A percentile compares a stretch with the other conserved stretches of the same genome.
Evolutionary conservation across 2,888 invertebrate genomes (phyloP).

Genomic region (Apamea sordens): DNA sequence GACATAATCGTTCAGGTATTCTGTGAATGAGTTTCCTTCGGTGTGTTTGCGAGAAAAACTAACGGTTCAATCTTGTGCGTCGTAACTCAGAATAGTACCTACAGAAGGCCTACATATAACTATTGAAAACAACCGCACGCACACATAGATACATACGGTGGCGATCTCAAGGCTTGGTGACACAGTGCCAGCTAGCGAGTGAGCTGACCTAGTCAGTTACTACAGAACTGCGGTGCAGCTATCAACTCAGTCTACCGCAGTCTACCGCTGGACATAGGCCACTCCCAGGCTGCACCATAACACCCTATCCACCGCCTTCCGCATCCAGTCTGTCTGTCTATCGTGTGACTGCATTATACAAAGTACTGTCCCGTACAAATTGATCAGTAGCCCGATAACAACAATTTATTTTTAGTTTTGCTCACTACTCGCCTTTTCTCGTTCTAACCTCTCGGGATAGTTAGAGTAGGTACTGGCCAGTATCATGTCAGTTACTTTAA

Average conservation of each 20-base stretch:
- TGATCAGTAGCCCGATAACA: neutral
- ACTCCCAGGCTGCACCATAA: neutral
- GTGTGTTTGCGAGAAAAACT: slow-evolving; percentile 59
- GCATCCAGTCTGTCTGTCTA: neutral
- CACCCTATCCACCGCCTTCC: neutral
- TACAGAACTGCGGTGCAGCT: no score
- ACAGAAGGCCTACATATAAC: neutral
- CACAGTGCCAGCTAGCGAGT: neutral
- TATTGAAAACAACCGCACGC: no score
- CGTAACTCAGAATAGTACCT: neutral
- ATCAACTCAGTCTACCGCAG: neutral
- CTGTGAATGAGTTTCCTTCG: slow-evolving; percentile 66
- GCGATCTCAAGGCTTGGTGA: neutral
- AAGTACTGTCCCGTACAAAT: neutral
- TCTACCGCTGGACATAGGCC: neutral
- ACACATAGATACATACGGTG: neutral
- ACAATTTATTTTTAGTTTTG: neutral
- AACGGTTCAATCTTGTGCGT: slow-evolving; percentile 55
- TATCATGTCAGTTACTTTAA: neutral
- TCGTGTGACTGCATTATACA: neutral
- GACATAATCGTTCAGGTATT: slow-evolving; percentile 63
- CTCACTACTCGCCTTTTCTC: no score
- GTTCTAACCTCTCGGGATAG: neutral
- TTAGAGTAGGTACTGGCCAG: neutral
- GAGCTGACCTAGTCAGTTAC: neutral